phyloP scores from a whole-genome alignment of 2,888 invertebrate genomes.

The Lottia scabra region DNA sequence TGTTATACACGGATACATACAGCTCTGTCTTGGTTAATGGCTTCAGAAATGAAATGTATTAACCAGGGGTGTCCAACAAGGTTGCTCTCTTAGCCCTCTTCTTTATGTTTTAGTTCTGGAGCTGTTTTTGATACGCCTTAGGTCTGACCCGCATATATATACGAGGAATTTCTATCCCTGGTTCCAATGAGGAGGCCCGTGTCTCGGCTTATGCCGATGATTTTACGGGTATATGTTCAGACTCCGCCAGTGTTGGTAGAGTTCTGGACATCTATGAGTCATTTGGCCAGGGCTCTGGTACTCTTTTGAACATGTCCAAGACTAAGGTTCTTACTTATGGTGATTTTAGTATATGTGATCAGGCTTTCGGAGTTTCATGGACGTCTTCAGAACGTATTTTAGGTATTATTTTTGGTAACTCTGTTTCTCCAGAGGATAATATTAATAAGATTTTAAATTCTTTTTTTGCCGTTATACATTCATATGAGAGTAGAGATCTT shows the following conservation, averaged over 20 bases:
- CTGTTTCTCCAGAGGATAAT: neutral
- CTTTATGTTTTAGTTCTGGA: neutral
- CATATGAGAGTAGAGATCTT: neutral
- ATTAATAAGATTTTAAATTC: neutral
- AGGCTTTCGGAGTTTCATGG: neutral
- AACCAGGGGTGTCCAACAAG: too few relatives aligned
- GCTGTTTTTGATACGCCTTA: conserved; percentile 8
- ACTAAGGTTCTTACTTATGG: neutral
- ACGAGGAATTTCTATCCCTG: neutral
- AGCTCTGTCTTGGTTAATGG: too few relatives aligned
- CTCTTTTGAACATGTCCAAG: neutral
- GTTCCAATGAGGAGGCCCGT: neutral
- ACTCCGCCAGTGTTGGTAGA: conserved; percentile 1
- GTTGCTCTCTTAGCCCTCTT: too few relatives aligned
- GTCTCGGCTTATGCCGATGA: conserved; percentile 17
- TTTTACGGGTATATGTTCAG: conserved; percentile 15
- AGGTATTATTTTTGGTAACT: neutral
- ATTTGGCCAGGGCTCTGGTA: neutral
- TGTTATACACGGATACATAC: too few relatives aligned
- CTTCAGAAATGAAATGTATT: too few relatives aligned
- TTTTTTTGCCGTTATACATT: neutral
- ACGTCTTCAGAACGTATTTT: neutral
- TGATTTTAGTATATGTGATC: neutral
- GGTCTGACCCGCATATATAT: too few relatives aligned
- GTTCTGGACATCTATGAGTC: conserved; percentile 4